Percentiles rank a stretch among this genome's conserved stretches.
These are phyloP conservation scores for Irena cyanogastra DNA, from an alignment of 2,113 vertebrate species.

Conservation along the genomic window DNA sequence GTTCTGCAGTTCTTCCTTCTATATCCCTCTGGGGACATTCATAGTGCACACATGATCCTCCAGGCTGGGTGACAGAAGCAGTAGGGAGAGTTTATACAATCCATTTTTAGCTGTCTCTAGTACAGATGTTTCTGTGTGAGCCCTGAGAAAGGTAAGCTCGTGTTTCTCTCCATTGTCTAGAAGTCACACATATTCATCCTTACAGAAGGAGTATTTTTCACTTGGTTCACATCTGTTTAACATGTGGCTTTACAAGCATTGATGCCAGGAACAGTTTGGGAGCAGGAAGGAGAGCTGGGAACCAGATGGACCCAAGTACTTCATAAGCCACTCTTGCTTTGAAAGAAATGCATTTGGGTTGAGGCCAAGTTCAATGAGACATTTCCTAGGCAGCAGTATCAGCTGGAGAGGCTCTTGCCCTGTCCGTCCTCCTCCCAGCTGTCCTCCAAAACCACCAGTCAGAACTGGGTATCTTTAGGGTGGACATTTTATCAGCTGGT, in stretches of 20 bases:
- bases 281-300: not conserved
- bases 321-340: not conserved
- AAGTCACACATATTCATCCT: not conserved
- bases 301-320: not conserved
- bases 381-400: not conserved
- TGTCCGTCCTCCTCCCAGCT: not conserved
- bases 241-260: not conserved
- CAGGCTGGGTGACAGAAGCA: accelerated
- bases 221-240: not conserved
- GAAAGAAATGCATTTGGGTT: not conserved
- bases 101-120: not conserved
- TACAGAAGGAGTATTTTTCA: not conserved
- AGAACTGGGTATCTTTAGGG: not conserved
- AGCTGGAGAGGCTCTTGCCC: not conserved
- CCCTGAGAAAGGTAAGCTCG: not conserved
- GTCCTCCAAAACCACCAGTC: not conserved
- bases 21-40: not conserved
- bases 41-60: not conserved
- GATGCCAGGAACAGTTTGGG: not conserved
- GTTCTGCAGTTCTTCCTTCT: not conserved
- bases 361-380: not conserved
- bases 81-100: not conserved
- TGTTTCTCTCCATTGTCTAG: not conserved
- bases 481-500: not conserved
- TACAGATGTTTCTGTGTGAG: not conserved